Percentiles rank a stretch among this genome's conserved stretches.
phyloP scores from a whole-genome alignment of 2,888 invertebrate genomes.

The Cepaea hortensis region DNA sequence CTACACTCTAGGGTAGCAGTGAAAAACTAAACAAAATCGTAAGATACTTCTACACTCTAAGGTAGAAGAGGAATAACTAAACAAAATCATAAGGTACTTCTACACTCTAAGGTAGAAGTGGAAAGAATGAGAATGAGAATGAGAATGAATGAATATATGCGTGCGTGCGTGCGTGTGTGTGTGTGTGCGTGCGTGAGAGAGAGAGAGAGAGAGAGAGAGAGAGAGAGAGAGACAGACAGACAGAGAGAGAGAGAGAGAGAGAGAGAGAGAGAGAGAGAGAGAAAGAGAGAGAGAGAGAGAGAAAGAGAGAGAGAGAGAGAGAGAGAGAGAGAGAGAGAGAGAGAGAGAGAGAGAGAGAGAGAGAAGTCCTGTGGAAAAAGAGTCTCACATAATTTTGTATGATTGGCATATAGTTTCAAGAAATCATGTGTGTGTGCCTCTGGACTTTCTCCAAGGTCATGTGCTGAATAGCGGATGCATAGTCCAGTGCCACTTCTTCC shows the following conservation, averaged over 20 bases:
- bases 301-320: not conserved
- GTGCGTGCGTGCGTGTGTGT: too few species aligned
- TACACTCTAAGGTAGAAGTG: too few species aligned
- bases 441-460: constrained; percentile 64
- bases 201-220: too few species aligned
- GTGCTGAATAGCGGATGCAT: constrained; percentile 69
- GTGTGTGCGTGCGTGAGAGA: too few species aligned
- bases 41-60: too few species aligned
- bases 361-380: not conserved
- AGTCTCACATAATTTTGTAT: not conserved
- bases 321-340: not conserved
- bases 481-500: constrained; percentile 69
- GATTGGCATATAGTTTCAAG: constrained; percentile 13
- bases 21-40: too few species aligned
- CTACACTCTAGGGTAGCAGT: too few species aligned
- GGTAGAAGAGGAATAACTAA: too few species aligned
- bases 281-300: not conserved
- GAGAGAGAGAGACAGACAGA: not conserved
- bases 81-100: too few species aligned
- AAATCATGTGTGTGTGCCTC: constrained; percentile 63
- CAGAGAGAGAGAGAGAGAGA: not conserved
- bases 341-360: not conserved
- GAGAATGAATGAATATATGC: too few species aligned
- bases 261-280: too few species aligned
- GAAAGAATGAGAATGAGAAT: too few species aligned